Percentiles rank a stretch among this genome's conserved stretches.
These are phyloP conservation scores for Ichneumoninae sp. DNA, from an alignment of 2,888 invertebrate genomes.

Conservation along the genomic window DNA sequence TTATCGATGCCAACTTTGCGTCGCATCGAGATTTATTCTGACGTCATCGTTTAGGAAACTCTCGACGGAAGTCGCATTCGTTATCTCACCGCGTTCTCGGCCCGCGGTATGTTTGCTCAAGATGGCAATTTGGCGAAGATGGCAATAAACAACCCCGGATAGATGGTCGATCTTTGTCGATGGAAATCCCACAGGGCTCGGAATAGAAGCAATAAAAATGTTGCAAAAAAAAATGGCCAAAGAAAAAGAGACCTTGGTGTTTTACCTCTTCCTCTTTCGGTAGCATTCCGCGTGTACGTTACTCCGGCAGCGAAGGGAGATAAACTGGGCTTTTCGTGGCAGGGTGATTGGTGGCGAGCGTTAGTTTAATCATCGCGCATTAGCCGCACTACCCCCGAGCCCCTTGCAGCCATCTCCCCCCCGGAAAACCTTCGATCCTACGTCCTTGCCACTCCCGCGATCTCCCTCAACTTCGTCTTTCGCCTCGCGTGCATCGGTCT, in stretches of 20 bases:
- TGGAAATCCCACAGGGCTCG: conserved; percentile 11
- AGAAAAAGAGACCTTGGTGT: conserved; percentile 39
- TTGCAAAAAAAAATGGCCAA: conserved; percentile 19
- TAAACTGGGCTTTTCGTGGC: conserved; percentile 80
- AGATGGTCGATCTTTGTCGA: conserved; percentile 7
- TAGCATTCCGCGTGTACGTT: conserved; percentile 41
- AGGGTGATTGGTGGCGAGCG: conserved; percentile 83
- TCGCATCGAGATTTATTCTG: conserved; percentile 47
- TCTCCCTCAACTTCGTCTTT: conserved; percentile 52
- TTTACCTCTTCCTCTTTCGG: conserved; percentile 48
- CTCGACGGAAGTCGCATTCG: conserved; percentile 31
- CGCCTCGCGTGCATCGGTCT: conserved; percentile 50
- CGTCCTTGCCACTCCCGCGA: conserved; percentile 57
- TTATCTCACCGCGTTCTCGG: not conserved
- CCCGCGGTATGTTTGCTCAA: not conserved
- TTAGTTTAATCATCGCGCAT: conserved; percentile 84
- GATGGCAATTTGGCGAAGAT: not conserved
- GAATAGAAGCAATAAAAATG: conserved; percentile 13
- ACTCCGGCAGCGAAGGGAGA: conserved; percentile 43
- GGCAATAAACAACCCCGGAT: conserved; percentile 1
- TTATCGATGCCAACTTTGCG: conserved; percentile 59
- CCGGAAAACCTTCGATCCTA: conserved; percentile 59
- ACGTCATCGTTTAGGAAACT: conserved; percentile 38
- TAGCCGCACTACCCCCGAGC: conserved; percentile 74
- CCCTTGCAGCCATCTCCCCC: conserved; percentile 32